phyloP scores from a whole-genome alignment of 2,888 invertebrate species.

The Apamea sordens region DNA sequence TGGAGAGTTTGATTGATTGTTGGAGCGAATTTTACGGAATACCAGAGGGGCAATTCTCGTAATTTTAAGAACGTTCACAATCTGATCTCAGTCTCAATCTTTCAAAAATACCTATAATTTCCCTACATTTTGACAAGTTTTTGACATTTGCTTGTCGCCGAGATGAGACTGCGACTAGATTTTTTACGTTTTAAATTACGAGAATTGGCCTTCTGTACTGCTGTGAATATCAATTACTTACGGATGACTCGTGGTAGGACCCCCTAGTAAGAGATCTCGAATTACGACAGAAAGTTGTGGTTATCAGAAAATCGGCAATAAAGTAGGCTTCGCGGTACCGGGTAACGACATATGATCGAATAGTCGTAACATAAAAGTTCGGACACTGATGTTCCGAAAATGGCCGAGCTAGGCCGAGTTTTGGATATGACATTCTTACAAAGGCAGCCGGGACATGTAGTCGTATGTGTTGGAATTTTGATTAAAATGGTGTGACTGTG shows the following conservation, averaged over 20 bases:
- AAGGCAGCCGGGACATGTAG: slow-evolving; percentile 5
- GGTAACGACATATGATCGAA: slow-evolving; percentile 63
- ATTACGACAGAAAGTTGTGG: slow-evolving; percentile 78
- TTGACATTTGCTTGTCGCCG: too few relatives aligned
- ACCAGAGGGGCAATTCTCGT: too few relatives aligned
- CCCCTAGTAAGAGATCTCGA: slow-evolving; percentile 69
- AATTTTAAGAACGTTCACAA: too few relatives aligned
- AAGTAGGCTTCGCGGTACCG: slow-evolving; percentile 66
- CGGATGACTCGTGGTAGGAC: slow-evolving; percentile 44
- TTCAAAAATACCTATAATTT: too few relatives aligned
- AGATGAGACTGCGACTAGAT: too few relatives aligned
- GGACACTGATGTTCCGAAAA: slow-evolving; percentile 42
- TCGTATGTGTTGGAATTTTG: slow-evolving; percentile 43
- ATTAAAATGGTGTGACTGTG: slow-evolving; percentile 45
- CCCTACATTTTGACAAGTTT: too few relatives aligned
- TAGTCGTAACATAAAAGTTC: slow-evolving; percentile 56
- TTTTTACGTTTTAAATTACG: too few relatives aligned
- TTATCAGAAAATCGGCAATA: slow-evolving; percentile 74
- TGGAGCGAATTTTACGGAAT: background rate
- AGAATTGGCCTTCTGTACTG: too few relatives aligned
- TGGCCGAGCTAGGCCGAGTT: background rate
- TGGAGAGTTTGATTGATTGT: background rate
- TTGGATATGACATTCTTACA: slow-evolving; percentile 19
- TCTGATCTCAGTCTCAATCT: too few relatives aligned
- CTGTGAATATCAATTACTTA: slow-evolving; percentile 5